phyloP scores from a whole-genome alignment of 2,888 invertebrate genomes.

The Microplitis deprimator region DNA sequence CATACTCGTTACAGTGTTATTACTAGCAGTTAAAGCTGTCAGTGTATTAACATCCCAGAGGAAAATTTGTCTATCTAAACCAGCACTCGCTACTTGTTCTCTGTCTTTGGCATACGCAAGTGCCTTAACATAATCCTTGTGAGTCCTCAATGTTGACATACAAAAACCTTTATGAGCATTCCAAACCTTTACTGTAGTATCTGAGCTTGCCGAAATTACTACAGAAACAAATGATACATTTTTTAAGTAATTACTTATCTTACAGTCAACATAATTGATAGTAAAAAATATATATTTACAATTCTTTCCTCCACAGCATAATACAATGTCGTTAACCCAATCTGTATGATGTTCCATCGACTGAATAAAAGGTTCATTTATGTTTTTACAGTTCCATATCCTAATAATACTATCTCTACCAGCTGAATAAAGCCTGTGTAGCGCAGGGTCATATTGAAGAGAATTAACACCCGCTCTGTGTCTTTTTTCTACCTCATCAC shows the following conservation, averaged over 20 bases:
- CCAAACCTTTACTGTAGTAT: constrained; percentile 99
- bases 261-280: not conserved
- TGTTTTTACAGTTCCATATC: constrained; percentile 82
- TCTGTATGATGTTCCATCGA: constrained; percentile 99
- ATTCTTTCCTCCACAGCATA: constrained; percentile 97
- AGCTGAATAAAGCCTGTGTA: constrained; percentile 93
- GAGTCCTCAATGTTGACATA: constrained; percentile 98
- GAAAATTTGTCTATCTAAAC: constrained; percentile 96
- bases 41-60: constrained; percentile 99
- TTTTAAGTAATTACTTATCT: constrained; percentile 4
- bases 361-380: constrained; percentile 86
- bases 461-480: constrained; percentile 98
- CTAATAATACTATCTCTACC: constrained; percentile 97
- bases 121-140: constrained; percentile 98
- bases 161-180: constrained; percentile 99
- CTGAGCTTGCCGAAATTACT: constrained; percentile 99
- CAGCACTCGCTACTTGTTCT: constrained; percentile 97
- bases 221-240: constrained; percentile 53
- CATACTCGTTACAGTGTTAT: constrained; percentile 97
- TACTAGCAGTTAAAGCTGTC: constrained; percentile 96
- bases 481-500: constrained; percentile 93
- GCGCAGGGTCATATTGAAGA: constrained; percentile 90
- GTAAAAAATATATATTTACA: constrained; percentile 72
- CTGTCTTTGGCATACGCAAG: constrained; percentile 97
- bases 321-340: constrained; percentile 99